phyloP scores from a whole-genome alignment of 2,797 vertebrate species.

The Atherinosoma microstoma region DNA sequence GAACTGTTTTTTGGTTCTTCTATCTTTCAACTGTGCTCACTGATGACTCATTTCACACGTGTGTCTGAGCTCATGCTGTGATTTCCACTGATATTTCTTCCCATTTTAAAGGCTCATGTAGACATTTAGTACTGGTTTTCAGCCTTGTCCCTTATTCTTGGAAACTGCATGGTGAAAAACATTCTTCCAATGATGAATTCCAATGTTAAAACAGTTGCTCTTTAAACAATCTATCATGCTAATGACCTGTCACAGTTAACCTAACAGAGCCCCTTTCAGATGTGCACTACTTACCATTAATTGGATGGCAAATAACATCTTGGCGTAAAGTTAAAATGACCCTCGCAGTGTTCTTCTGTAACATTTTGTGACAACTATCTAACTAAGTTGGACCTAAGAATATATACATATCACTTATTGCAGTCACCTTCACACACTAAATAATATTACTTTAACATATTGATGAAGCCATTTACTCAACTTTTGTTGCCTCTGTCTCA shows the following conservation, averaged over 20 bases:
- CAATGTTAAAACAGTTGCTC: not conserved
- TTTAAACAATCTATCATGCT: not conserved
- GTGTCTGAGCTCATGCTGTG: too few relatives aligned
- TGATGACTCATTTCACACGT: not conserved
- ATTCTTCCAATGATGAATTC: too few relatives aligned
- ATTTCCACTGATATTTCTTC: too few relatives aligned
- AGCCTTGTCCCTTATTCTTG: not conserved
- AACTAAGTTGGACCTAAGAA: too few relatives aligned
- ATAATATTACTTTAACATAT: not conserved
- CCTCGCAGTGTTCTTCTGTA: too few relatives aligned
- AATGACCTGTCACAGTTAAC: not conserved
- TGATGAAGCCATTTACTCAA: not conserved
- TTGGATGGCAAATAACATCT: not conserved
- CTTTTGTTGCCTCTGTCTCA: not conserved
- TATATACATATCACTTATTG: too few relatives aligned
- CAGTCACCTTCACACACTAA: not conserved
- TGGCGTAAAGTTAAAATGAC: not conserved
- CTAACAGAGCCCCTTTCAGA: not conserved
- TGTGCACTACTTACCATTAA: not conserved
- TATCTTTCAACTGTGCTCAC: not conserved
- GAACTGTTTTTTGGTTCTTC: too few relatives aligned
- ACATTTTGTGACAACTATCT: not conserved
- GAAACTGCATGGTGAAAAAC: not conserved
- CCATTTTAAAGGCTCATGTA: not conserved
- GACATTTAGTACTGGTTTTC: not conserved